These are phyloP conservation scores for Dendropsophus ebraccatus DNA, from an alignment of 2,113 vertebrate genomes.

Conservation along the genomic window DNA sequence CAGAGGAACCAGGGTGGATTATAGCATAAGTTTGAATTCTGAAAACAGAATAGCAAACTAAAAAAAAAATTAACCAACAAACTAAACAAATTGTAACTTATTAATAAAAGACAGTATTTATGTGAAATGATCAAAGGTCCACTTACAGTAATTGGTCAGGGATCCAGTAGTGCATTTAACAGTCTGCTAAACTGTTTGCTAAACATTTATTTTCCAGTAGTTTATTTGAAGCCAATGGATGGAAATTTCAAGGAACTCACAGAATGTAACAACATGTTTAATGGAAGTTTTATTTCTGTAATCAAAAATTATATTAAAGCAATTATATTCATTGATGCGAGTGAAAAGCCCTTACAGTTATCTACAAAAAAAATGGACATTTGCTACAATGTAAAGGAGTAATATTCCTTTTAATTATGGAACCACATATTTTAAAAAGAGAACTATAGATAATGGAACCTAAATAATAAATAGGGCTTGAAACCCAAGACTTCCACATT, in stretches of 20 bases:
- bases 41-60: no score
- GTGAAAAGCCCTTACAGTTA: not conserved
- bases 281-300: not conserved
- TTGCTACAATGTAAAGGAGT: not conserved
- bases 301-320: not conserved
- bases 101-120: no score
- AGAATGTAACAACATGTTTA: not conserved
- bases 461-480: not conserved
- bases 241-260: not conserved
- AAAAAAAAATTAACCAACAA: no score
- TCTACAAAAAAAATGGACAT: not conserved
- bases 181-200: not conserved
- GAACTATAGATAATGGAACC: not conserved
- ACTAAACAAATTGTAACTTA: not conserved
- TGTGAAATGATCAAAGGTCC: no score
- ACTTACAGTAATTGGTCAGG: not conserved
- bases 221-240: not conserved
- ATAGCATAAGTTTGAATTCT: no score
- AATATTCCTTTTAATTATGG: not conserved
- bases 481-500: not conserved
- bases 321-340: conserved; percentile 15
- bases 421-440: not conserved
- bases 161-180: not conserved
- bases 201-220: not conserved
- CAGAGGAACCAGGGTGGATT: no score